Base-by-base conservation (phyloP, 2,113 vertebrate species). In the Xyliphius kryptos region DNA sequence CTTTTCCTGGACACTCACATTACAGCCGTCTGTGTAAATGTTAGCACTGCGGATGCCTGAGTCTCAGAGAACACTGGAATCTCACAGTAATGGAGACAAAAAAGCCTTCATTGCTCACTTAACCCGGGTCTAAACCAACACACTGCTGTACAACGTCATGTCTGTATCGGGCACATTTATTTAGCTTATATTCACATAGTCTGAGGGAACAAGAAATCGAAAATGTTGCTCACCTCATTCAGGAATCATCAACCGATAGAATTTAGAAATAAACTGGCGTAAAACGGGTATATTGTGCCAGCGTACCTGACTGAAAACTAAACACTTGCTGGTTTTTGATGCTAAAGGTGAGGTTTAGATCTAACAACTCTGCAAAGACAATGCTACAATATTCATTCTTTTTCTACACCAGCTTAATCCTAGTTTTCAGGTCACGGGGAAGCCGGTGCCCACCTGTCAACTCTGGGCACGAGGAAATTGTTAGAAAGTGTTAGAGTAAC, bases 21-120 rank as follows among this genome's bases (percentile, higher is more conserved):
- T 13, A 32, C 26, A 50, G 69, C 48, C 41, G 53, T 82, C 71
- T 79, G 57, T 69, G 74, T 80, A 79, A 83, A 84, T 74, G 69
- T 83, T 84, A 77, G 77, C 76, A 81, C 63, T 74, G 26, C 11
- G n/a, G 59, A 54, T 71, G 66, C 8, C 16, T 36, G 10, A 47
- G n/a, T 51, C 17, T 51, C 46, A 22, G 9, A 36, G 19, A 55
- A 66, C 46, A 17, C 43, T 43, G 41, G 3, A 54, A 36, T 55
- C 38, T 44, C 21, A 40, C 32, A 40, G 16, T 48, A 40, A 54
- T 1, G 7, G 2, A 12, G 36, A 22, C 5, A 36, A 9, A 22
- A 47, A 60, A 26, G 10, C 17, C 9, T 41, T 21, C 36, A 21
- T 15, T 44, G n/a, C 40, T 57, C 41, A 14, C 37, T n/a, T 41